phyloP scores from a whole-genome alignment of 2,797 vertebrate species.

The Borostomias antarcticus region DNA sequence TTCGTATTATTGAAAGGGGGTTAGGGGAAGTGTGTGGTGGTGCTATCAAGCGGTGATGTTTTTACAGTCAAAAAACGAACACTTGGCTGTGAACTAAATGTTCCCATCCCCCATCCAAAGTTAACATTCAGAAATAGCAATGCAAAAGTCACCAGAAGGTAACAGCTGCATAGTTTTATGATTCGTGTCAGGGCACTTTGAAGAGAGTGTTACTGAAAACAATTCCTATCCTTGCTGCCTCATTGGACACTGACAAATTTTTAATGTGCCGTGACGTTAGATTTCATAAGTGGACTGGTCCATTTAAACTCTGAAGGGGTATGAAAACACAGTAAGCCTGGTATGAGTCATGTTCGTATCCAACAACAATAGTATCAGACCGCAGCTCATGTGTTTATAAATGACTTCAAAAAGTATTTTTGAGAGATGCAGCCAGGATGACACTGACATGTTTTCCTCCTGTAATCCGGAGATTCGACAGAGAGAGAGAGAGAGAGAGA shows the following conservation, averaged over 20 bases:
- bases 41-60: constrained; percentile 5
- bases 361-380: background rate
- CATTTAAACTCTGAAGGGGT: background rate
- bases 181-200: constrained; percentile 20
- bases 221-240: constrained; percentile 9
- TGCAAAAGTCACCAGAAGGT: constrained; percentile 31
- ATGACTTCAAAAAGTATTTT: constrained; percentile 34
- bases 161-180: constrained; percentile 24
- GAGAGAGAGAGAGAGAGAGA: constrained; percentile 26
- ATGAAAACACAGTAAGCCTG: constrained; percentile 1
- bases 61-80: constrained; percentile 31
- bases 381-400: constrained; percentile 8
- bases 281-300: background rate
- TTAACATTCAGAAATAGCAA: constrained; percentile 35
- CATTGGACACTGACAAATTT: background rate
- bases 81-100: constrained; percentile 36
- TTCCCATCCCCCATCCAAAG: constrained; percentile 51
- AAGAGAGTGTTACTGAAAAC: background rate
- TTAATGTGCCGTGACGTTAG: background rate
- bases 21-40: background rate
- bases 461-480: background rate
- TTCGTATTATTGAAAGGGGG: constrained; percentile 15
- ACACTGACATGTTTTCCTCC: constrained; percentile 21
- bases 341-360: constrained; percentile 19
- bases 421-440: constrained; percentile 13